Base-by-base conservation (phyloP, 2,888 invertebrate species). In the Miltochrista miniata region DNA sequence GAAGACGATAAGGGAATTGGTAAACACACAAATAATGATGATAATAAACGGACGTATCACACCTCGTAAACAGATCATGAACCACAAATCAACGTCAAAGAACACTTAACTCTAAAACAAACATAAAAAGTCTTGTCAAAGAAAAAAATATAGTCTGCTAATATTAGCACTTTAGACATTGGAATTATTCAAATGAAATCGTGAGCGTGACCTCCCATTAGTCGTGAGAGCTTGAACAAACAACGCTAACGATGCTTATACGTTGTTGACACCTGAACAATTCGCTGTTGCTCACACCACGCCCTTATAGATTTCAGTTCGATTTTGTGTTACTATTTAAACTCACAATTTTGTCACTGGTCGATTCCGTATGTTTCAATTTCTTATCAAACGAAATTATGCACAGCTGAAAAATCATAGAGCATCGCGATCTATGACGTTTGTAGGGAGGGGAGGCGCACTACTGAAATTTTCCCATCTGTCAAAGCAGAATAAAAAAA, bases 241-340 rank as follows among this genome's bases (percentile, higher is more conserved):
- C 7, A 48, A 35, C 30, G 10, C 30, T 38, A 31, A 40, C n/a
- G 4, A 15, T 46, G 12, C 0, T 40, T 14, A 24, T 14, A 24
- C n/a, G 31, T 48, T 49, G 44, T 44, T 34, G 29, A 34, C 29
- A 39, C 9, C 24, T 11, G 30, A 13, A 30, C 9, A 37, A 30
- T 5, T 11, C 61, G 68, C 68, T 55, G 5, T 40, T 11, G 44
- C 3, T 30, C 2, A 38, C 29, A 51, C 68, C 59, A 31, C 24
- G 31, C 36, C 57, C 13, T 51, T 46, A 61, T 37, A 38, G n/a
- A 14, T 60, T 57, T 44, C 37, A 36, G 42, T 53, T 47, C 54
- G 35, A 7, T 53, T 58, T 56, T 46, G 37, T 10, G 15, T 49
- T 61, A 66, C 68, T 46, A 53, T 29, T 2, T 18, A 41, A 64